Base-by-base conservation (phyloP, 2,888 invertebrate species). In the Rhyacophila evoluta region DNA sequence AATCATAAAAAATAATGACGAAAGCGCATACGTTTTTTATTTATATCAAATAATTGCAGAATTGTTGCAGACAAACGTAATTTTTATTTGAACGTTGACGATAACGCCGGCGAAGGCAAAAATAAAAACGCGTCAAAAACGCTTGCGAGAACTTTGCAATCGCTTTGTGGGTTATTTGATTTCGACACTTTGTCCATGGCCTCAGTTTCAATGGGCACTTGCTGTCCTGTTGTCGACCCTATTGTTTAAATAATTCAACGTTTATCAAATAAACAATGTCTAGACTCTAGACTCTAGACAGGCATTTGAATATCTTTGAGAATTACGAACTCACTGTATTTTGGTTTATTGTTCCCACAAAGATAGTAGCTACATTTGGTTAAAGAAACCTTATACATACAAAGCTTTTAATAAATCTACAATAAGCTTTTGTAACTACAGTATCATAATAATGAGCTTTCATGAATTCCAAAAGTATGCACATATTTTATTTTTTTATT, bases 281-380 rank as follows among this genome's bases (percentile, higher is more conserved):
- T 55, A 55, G 55, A 55, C 55, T 55, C 55, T 55, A 39, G n/a
- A n/a, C n/a, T n/a, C n/a, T n/a, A 33, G 29, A 33, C 29, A 33
- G 4, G 4, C 29, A 33, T 33, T 33, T 33, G 29, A 33, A 33
- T 33, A 33, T 33, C 29, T 33, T 33, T 33, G 29, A 4, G 29
- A 33, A 4, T 6, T 33, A 33, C 29, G n/a, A n/a, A n/a, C n/a
- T n/a, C n/a, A n/a, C 15, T 12, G n/a, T 39, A 39, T 39, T 39
- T 39, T 39, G 11, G 8, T 38, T 38, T 38, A 38, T 1, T 39
- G n/a, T n/a, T n/a, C n/a, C n/a, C n/a, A n/a, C n/a, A n/a, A n/a
- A n/a, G n/a, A n/a, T n/a, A n/a, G n/a, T n/a, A n/a, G n/a, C n/a
- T n/a, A n/a, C n/a, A n/a, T n/a, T n/a, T n/a, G n/a, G n/a, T n/a